Conservation (phyloP, 2,888 invertebrate species). For the Exephanes ischioxanthus region DNA sequence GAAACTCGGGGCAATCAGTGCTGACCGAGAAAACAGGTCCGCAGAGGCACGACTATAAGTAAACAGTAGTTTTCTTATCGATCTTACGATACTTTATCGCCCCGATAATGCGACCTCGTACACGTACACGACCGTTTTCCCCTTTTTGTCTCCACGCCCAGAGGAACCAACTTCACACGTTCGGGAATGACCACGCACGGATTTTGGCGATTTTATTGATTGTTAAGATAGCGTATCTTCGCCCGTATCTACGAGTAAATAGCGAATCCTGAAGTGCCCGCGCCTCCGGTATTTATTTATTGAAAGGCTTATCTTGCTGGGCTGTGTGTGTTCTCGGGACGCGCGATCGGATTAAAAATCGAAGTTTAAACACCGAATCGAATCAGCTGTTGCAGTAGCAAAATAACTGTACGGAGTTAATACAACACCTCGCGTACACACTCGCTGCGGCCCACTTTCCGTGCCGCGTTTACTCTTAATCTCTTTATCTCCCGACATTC, state of each 20-base stretch:
- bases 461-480: slow-evolving; percentile 25
- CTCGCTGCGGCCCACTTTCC: slow-evolving; percentile 30
- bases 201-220: slow-evolving; percentile 25
- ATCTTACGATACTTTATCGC: neutral
- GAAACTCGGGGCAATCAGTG: slow-evolving; percentile 30
- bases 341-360: neutral
- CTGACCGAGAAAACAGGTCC: slow-evolving; percentile 6
- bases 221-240: neutral
- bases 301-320: neutral
- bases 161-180: neutral
- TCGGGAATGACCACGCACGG: neutral
- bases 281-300: neutral
- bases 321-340: neutral
- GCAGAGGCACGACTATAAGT: slow-evolving; percentile 11
- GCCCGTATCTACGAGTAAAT: neutral
- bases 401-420: slow-evolving; percentile 1
- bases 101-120: neutral
- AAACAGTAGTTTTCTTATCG: slow-evolving; percentile 24
- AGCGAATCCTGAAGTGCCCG: slow-evolving; percentile 2
- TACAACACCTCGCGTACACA: neutral
- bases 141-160: neutral
- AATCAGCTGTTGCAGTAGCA: slow-evolving; percentile 11
- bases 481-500: slow-evolving; percentile 44
- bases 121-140: slow-evolving; percentile 4
- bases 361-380: slow-evolving; percentile 1